Percentiles rank a stretch among this genome's conserved stretches.
phyloP scores from a whole-genome alignment of 2,113 vertebrate species.

The Bubo scandiacus region DNA sequence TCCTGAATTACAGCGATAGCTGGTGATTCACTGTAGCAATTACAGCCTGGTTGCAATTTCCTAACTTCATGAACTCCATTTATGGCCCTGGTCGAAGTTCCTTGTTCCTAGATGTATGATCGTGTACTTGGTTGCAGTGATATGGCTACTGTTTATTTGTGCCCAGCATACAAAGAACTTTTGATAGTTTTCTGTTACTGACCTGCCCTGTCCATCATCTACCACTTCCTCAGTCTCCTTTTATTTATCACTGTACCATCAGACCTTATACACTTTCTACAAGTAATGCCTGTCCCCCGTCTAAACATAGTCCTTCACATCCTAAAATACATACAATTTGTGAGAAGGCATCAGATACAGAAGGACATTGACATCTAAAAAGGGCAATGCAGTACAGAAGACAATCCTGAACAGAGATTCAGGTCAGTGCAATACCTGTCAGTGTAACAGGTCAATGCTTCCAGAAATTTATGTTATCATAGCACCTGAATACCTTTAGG shows the following conservation, averaged over 20 bases:
- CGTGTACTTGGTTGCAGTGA: neutral
- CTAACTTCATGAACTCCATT: neutral
- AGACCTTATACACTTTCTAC: neutral
- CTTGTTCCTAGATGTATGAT: neutral
- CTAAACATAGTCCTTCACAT: neutral
- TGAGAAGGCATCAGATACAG: neutral
- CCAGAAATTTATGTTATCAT: neutral
- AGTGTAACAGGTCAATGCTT: neutral
- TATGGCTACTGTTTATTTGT: neutral
- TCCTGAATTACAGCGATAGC: neutral
- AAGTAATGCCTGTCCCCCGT: neutral
- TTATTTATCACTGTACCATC: neutral
- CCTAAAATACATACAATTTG: neutral
- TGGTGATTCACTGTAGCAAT: neutral
- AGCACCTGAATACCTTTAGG: neutral
- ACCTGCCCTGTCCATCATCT: neutral
- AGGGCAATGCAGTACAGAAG: neutral
- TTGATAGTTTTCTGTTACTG: neutral
- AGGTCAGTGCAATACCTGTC: neutral
- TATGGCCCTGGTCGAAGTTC: neutral
- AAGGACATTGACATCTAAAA: neutral
- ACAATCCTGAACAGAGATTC: neutral
- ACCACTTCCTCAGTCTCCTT: neutral
- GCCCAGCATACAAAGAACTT: neutral
- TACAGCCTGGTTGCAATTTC: neutral